Evolutionary conservation across 2,113 vertebrate species (phyloP), one percentile per base, ranked within the genome.

Genomic region (Serilophus lunatus): DNA sequence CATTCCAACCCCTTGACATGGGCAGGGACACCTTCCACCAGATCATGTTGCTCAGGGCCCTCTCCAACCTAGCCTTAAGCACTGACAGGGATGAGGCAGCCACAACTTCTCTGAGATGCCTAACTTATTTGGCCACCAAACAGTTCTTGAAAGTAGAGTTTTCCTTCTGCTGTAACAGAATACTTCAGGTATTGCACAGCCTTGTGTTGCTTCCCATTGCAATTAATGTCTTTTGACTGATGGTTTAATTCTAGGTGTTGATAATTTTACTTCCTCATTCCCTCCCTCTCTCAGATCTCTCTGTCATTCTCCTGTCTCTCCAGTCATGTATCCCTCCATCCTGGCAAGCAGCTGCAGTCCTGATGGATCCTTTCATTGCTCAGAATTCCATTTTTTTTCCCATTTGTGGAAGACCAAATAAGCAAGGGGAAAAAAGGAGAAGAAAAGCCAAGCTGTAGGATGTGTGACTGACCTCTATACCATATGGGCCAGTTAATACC

Each of bases 11-110:
- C 19, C 19, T 24, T 35, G 24, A 16, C 13, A 40, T 40, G 11
- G n/a, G 17, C 29, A 47, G 16, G 13, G 16, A 53, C 5, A 68
- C 13, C 2, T 75, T 61, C 38, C 24, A 60, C 16, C 8, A 4
- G 3, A 4, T 9, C 10, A 29, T 19, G 9, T 17, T 75, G 24
- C 38, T 76, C n/a, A n/a, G 60, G 38, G 13, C 13, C n/a, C 16
- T 1, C 0, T n/a, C 38, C 53, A 53, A 2, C 3, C 28, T 18
- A 9, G 13, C 10, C 23, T 59, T 45, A 13, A 17, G 7, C 7
- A 60, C 15, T 66, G 38, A 12, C 38, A 66, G 18, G 28, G 29
- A 35, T 35, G 18, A n/a, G 33, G 7, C 12, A 74, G 33, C 6
- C 60, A 59, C 36, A 53, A 16, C 7, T 45, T 12, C 16, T 40